Percentiles rank a stretch among this genome's conserved stretches.
Evolutionary conservation across 2,888 invertebrate genomes (phyloP).

Genomic region (Dastarcus helophoroides): DNA sequence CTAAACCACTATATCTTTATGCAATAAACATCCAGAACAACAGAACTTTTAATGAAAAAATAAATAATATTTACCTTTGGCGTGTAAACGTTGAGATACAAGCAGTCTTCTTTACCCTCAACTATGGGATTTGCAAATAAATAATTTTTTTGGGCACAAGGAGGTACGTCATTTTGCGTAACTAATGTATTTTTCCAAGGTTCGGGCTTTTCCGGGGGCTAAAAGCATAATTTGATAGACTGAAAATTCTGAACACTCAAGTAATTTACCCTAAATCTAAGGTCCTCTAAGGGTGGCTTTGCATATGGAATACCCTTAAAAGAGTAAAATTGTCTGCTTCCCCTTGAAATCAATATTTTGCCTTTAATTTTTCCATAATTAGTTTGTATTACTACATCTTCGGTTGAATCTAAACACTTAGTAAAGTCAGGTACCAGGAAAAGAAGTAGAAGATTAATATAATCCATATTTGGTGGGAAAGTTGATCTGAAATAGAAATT

Average conservation of each 20-base stretch:
- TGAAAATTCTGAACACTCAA: too few species aligned
- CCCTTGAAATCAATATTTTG: constrained; percentile 4
- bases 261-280: constrained; percentile 11
- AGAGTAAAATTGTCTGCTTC: constrained; percentile 4
- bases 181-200: constrained; percentile 15
- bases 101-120: constrained; percentile 39
- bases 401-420: too few species aligned
- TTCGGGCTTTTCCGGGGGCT: constrained; percentile 8
- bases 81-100: constrained; percentile 40
- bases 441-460: too few species aligned
- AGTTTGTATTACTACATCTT: too few species aligned
- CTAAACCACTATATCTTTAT: constrained; percentile 3
- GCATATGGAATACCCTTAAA: constrained; percentile 10
- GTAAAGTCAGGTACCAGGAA: too few species aligned
- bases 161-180: constrained; percentile 29
- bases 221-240: neutral
- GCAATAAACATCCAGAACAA: neutral
- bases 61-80: constrained; percentile 24
- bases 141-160: constrained; percentile 39
- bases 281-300: constrained; percentile 7
- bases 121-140: constrained; percentile 22
- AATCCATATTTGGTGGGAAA: too few species aligned
- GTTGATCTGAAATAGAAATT: too few species aligned
- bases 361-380: constrained; percentile 8
- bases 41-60: neutral